A percentile compares a stretch with the other conserved stretches of the same genome.
phyloP scores from a whole-genome alignment of 2,888 invertebrate genomes.

The Lumbricus terrestris region DNA sequence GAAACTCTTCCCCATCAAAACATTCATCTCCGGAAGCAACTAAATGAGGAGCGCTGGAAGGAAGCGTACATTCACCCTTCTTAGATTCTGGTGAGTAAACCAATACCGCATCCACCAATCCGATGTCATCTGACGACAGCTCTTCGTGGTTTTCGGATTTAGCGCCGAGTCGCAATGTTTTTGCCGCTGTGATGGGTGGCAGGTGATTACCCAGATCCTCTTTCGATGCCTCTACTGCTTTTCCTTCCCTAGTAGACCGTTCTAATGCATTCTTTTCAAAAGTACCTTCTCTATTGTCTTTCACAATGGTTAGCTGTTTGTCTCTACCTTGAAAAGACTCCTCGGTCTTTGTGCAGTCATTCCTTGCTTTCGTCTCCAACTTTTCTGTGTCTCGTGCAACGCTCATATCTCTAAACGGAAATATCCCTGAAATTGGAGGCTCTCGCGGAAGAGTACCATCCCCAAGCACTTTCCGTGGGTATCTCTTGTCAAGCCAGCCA shows the following conservation, averaged over 20 bases:
- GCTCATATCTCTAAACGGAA: neutral
- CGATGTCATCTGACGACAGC: neutral
- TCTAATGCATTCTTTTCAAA: neutral
- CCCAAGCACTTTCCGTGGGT: neutral
- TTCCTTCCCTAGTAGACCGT: neutral
- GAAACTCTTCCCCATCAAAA: neutral
- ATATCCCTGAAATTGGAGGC: neutral
- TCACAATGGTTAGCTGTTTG: neutral
- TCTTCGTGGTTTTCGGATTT: neutral
- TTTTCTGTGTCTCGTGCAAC: neutral
- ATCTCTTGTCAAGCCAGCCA: neutral
- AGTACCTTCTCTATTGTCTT: neutral
- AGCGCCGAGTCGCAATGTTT: neutral
- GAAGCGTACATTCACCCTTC: neutral
- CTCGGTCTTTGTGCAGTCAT: neutral
- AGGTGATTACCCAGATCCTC: neutral
- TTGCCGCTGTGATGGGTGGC: neutral
- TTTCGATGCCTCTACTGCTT: neutral
- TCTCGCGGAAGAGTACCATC: neutral
- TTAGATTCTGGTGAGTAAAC: neutral
- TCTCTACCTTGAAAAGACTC: neutral
- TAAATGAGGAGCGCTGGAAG: neutral
- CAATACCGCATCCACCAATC: neutral
- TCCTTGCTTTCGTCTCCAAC: neutral
- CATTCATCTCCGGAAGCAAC: neutral